These are phyloP conservation scores for Enhydra lutris DNA, from an alignment of 2,113 vertebrate species.

Conservation along the genomic window DNA sequence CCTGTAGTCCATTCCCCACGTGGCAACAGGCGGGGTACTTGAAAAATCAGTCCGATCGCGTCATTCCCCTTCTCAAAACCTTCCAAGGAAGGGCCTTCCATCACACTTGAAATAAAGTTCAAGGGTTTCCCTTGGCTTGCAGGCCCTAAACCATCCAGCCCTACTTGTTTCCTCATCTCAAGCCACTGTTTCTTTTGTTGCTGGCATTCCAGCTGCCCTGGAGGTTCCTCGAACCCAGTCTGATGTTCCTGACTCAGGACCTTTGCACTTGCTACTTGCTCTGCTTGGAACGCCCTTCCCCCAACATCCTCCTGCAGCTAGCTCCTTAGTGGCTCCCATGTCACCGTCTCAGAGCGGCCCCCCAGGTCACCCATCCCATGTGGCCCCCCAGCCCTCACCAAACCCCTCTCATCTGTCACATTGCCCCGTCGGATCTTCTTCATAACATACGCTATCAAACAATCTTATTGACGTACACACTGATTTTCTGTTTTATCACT, in stretches of 20 bases:
- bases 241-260: neutral
- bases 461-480: neutral
- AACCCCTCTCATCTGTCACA: neutral
- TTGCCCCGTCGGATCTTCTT: neutral
- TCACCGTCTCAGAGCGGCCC: neutral
- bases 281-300: neutral
- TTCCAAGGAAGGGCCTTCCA: slow-evolving; percentile 7
- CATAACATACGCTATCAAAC: neutral
- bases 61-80: neutral
- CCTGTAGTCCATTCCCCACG: neutral
- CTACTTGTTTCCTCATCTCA: neutral
- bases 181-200: neutral
- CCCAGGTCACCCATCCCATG: neutral
- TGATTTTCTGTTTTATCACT: neutral
- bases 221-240: neutral
- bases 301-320: neutral
- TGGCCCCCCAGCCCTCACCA: neutral
- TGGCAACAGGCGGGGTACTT: neutral
- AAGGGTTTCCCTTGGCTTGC: neutral
- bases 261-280: neutral
- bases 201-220: neutral
- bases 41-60: slow-evolving; percentile 26
- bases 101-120: slow-evolving; percentile 11
- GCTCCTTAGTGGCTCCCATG: neutral
- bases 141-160: slow-evolving; percentile 1